Evolutionary conservation across 2,888 invertebrate genomes (phyloP).

Genomic region (Idaea dimidiata): DNA sequence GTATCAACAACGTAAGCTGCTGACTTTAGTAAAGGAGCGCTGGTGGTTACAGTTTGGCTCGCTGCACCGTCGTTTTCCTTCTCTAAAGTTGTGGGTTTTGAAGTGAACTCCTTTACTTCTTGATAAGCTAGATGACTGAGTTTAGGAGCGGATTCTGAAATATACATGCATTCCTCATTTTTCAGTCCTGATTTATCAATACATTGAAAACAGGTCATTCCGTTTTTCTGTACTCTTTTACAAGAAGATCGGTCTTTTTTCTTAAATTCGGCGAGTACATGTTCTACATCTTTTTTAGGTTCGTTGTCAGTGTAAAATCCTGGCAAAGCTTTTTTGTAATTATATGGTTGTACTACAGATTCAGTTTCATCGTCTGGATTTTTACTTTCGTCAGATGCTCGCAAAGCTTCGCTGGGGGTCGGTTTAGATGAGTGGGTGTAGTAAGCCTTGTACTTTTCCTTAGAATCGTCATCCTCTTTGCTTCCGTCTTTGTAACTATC

Average conservation of each 20-base stretch:
- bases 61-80: conserved; percentile 61
- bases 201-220: conserved; percentile 89
- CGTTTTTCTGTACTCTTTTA: conserved; percentile 85
- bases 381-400: conserved; percentile 48
- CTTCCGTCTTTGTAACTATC: conserved; percentile 45
- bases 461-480: conserved; percentile 46
- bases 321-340: conserved; percentile 71
- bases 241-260: conserved; percentile 87
- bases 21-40: conserved; percentile 56
- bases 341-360: conserved; percentile 57
- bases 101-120: conserved; percentile 82
- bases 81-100: conserved; percentile 64
- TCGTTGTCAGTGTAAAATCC: conserved; percentile 77
- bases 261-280: conserved; percentile 86
- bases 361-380: conserved; percentile 60
- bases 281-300: conserved; percentile 84
- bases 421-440: conserved; percentile 65
- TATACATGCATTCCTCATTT: conserved; percentile 90
- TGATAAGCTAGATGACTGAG: conserved; percentile 84
- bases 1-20: conserved; percentile 65
- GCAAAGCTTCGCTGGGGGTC: conserved; percentile 61
- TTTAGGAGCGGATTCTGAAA: conserved; percentile 85
- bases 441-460: conserved; percentile 66
- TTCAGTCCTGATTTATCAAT: conserved; percentile 84
- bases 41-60: conserved; percentile 65